Conservation (phyloP, 2,113 vertebrate species). For the Talpa occidentalis region DNA sequence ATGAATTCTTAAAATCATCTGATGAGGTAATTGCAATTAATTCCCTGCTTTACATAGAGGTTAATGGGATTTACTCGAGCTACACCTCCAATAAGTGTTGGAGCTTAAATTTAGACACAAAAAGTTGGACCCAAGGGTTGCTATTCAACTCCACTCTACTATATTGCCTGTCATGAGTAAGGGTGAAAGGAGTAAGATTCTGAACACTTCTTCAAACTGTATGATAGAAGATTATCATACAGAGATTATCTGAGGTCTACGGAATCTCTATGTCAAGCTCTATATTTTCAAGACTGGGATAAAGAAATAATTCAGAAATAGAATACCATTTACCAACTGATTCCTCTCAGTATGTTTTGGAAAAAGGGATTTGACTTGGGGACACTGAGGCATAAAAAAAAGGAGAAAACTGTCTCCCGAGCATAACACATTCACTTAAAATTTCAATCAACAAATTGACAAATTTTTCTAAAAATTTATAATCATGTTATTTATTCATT, state of each 20-base stretch:
- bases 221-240: neutral
- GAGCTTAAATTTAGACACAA: neutral
- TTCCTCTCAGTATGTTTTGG: neutral
- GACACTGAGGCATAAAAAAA: neutral
- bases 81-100: neutral
- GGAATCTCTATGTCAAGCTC: neutral
- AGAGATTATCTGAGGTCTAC: neutral
- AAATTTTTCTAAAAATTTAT: neutral
- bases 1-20: neutral
- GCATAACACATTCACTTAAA: neutral
- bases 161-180: neutral
- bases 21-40: neutral
- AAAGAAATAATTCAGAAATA: slow-evolving; percentile 28
- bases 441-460: neutral
- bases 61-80: neutral
- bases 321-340: neutral
- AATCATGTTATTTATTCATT: neutral
- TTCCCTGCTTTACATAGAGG: neutral
- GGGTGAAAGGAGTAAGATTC: neutral
- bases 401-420: neutral
- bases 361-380: neutral
- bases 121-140: neutral
- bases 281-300: neutral
- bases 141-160: neutral
- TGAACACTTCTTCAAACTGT: neutral